Evolutionary conservation across 1,140 invertebrate species (phyloP).

Genomic region (Meloidogyne hapla): DNA sequence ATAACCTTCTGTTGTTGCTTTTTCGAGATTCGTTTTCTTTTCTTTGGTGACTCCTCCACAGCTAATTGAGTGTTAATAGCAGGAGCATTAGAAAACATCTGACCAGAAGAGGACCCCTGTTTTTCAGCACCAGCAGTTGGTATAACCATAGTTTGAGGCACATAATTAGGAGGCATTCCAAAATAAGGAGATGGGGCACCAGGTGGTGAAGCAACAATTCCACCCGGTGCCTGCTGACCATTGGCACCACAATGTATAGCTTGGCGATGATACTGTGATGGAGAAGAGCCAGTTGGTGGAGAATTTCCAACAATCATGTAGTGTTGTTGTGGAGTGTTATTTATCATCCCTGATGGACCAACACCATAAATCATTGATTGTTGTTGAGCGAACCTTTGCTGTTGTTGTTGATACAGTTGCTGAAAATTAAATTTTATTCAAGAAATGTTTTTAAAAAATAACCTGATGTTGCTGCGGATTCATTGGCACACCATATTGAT

Average conservation of each 20-base stretch:
- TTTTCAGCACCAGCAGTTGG: not conserved
- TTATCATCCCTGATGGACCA: not conserved
- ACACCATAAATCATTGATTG: conserved; percentile 21
- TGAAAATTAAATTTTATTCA: not conserved
- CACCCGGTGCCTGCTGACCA: not conserved
- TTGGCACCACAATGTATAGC: not conserved
- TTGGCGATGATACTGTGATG: conserved; percentile 7
- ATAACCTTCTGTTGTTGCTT: conserved; percentile 35
- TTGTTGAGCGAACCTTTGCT: conserved; percentile 23
- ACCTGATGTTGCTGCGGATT: conserved; percentile 15
- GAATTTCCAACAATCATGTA: conserved; percentile 19
- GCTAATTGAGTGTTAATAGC: conserved; percentile 1
- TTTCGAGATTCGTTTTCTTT: conserved; percentile 38
- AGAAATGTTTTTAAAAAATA: not conserved
- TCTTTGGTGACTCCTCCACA: conserved; percentile 30
- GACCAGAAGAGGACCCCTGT: not conserved
- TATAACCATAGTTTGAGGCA: not conserved
- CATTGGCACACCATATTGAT: not conserved
- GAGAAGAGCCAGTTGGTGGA: not conserved
- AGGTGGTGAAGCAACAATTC: conserved; percentile 2
- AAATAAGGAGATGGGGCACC: conserved; percentile 8
- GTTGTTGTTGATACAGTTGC: conserved; percentile 31
- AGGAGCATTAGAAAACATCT: not conserved
- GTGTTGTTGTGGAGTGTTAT: conserved; percentile 19
- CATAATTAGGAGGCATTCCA: conserved; percentile 17